phyloP scores from a whole-genome alignment of 2,113 vertebrate species.

The Helogale parvula region DNA sequence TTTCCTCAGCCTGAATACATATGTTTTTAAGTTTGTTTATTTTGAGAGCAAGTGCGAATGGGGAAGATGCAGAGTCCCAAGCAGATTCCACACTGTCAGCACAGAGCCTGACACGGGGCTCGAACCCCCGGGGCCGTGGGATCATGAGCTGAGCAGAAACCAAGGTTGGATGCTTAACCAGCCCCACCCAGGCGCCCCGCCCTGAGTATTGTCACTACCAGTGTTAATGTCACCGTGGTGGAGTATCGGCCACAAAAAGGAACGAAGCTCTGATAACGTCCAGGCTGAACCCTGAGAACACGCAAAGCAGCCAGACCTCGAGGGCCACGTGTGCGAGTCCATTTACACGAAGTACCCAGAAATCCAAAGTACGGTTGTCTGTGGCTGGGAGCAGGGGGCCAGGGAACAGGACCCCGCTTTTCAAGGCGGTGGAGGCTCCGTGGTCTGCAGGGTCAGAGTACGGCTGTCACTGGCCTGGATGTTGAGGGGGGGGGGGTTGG shows the following conservation, averaged over 20 bases:
- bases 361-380: fast-evolving
- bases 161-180: too few species aligned
- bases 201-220: fast-evolving
- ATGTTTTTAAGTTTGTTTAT: too few species aligned
- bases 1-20: fast-evolving
- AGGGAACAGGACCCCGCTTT: too few species aligned
- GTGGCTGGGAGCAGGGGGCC: not conserved
- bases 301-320: too few species aligned
- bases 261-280: not conserved
- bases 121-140: too few species aligned
- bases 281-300: fast-evolving
- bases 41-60: too few species aligned
- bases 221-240: fast-evolving
- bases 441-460: not conserved
- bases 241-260: not conserved
- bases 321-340: not conserved
- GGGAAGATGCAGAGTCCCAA: too few species aligned
- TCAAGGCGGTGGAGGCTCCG: fast-evolving
- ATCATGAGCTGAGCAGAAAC: too few species aligned
- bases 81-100: too few species aligned
- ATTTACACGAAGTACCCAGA: not conserved
- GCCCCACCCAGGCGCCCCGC: too few species aligned
- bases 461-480: not conserved
- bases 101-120: too few species aligned
- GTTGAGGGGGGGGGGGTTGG: fast-evolving